Evolutionary conservation across 1,140 invertebrate species (phyloP).

Genomic region (Eueides isabella): DNA sequence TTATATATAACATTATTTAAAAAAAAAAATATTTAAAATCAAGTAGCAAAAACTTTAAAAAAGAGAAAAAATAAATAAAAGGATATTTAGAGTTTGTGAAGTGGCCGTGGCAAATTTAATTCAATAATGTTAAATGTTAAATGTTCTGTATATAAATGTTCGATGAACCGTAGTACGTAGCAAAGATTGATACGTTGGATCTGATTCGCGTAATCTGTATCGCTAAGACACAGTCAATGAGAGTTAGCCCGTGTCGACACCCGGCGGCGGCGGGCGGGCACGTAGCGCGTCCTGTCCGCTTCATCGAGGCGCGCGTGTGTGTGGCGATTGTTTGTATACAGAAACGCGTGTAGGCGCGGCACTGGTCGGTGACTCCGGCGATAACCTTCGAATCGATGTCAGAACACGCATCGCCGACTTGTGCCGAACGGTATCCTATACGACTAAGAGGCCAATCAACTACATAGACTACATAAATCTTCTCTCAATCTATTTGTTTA

Average conservation of each 20-base stretch:
- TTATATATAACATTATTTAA: not conserved
- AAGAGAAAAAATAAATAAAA: not conserved
- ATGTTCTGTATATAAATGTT: conserved; percentile 30
- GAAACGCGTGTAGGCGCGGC: conserved; percentile 69
- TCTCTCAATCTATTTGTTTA: conserved; percentile 18
- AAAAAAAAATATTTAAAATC: not conserved
- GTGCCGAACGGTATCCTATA: conserved; percentile 57
- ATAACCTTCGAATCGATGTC: conserved; percentile 79
- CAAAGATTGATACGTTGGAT: conserved; percentile 11
- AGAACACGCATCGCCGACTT: conserved; percentile 46
- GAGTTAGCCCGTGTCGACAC: conserved; percentile 35
- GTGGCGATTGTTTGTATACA: conserved; percentile 71
- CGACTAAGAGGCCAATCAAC: conserved; percentile 24
- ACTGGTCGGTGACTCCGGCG: conserved; percentile 76
- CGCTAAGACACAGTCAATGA: conserved; percentile 43
- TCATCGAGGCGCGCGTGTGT: conserved; percentile 50
- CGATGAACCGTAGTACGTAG: conserved; percentile 32
- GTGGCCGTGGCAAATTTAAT: conserved; percentile 34
- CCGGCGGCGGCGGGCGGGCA: not conserved
- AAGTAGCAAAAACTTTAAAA: not conserved
- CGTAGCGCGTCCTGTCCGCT: conserved; percentile 32
- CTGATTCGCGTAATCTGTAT: conserved; percentile 16
- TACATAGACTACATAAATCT: conserved; percentile 34
- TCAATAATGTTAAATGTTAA: conserved; percentile 26
- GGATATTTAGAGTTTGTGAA: conserved; percentile 36